These are phyloP conservation scores for Diadophis punctatus DNA, from an alignment of 2,113 vertebrate species.

Conservation along the genomic window DNA sequence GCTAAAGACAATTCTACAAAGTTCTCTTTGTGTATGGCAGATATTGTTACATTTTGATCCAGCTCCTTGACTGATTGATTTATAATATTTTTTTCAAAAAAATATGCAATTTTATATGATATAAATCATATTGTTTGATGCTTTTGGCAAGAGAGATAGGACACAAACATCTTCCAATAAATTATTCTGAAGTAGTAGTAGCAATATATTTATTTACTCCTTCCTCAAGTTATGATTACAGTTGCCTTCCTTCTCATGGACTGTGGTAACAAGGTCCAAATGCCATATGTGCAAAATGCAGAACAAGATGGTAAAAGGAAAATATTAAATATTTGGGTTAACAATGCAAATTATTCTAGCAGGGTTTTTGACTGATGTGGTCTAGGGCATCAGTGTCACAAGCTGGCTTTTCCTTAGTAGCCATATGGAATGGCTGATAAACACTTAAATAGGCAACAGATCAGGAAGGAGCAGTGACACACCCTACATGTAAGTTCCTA, in stretches of 20 bases:
- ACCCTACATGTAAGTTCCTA: background rate
- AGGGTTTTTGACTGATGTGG: background rate
- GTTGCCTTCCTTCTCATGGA: background rate
- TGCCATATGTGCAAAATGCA: background rate
- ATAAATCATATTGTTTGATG: background rate
- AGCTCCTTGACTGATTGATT: background rate
- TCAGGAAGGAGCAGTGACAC: slow-evolving; percentile 4
- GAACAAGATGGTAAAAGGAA: background rate
- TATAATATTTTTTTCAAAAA: background rate
- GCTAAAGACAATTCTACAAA: background rate
- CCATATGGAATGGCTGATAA: background rate
- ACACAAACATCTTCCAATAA: background rate
- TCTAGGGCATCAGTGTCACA: background rate
- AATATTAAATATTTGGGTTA: background rate
- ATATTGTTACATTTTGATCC: background rate
- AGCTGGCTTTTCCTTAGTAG: background rate
- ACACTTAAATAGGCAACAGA: background rate
- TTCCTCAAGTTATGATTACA: background rate
- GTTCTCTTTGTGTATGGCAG: background rate
- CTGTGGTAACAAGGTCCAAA: background rate
- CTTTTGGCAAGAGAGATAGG: background rate
- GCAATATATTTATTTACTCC: background rate
- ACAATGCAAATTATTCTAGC: background rate
- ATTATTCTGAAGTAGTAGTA: background rate
- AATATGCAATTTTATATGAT: background rate